phyloP scores from a whole-genome alignment of 1,140 invertebrate species.

The Caenorhabditis inopinata region DNA sequence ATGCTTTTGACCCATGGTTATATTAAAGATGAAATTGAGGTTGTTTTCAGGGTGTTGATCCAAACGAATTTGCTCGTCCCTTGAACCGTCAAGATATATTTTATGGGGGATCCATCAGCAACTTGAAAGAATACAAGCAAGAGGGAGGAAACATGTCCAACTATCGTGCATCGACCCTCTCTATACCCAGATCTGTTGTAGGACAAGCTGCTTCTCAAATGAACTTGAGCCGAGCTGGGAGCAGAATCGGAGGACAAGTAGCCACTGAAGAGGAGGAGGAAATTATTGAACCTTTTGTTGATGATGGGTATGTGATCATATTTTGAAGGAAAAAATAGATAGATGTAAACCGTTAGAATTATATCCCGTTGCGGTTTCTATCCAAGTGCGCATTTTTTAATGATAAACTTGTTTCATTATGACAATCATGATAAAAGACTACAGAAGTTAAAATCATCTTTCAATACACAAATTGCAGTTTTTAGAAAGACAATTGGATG shows the following conservation, averaged over 20 bases:
- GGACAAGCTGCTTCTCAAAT: conserved; percentile 51
- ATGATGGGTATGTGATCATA: conserved; percentile 37
- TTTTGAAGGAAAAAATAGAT: background rate
- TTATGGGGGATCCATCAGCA: conserved; percentile 61
- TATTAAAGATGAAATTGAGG: conserved; percentile 17
- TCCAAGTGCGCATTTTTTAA: no score
- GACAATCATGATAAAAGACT: no score
- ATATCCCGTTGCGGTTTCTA: no score
- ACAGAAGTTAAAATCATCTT: no score
- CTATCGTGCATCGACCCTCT: conserved; percentile 61
- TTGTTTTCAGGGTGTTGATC: conserved; percentile 58
- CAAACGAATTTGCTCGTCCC: conserved; percentile 62
- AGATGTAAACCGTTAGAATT: no score
- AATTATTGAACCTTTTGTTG: conserved; percentile 26
- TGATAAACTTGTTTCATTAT: background rate
- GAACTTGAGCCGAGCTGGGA: conserved; percentile 31
- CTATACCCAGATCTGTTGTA: conserved; percentile 58
- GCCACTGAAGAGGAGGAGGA: conserved; percentile 43
- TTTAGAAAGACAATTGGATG: background rate
- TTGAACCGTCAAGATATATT: conserved; percentile 63
- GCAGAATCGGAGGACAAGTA: conserved; percentile 34
- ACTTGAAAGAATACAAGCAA: conserved; percentile 62
- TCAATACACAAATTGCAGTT: no score
- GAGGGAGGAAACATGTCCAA: conserved; percentile 52
- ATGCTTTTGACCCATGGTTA: background rate